phyloP scores from a whole-genome alignment of 2,113 vertebrate species.

The Nothobranchius kuhntae region DNA sequence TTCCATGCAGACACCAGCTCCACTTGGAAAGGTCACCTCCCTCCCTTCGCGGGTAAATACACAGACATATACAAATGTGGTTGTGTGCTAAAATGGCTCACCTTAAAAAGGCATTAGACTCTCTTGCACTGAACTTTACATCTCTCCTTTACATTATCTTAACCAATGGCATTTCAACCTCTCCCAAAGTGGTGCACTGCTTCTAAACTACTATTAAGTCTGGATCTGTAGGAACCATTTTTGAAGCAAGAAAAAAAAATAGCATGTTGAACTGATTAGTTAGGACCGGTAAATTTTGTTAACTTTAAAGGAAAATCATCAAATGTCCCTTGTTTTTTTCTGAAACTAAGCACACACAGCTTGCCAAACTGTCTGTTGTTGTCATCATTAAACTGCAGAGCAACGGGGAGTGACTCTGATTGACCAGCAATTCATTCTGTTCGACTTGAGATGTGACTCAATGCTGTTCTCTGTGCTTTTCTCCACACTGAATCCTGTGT shows the following conservation, averaged over 20 bases:
- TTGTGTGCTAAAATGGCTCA: slow-evolving; percentile 77
- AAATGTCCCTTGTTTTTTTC: slow-evolving; percentile 5
- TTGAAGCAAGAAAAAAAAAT: not conserved
- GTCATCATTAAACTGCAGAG: slow-evolving; percentile 27
- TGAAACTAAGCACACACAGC: slow-evolving; percentile 13
- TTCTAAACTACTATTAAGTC: slow-evolving; percentile 43
- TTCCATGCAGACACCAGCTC: slow-evolving; percentile 80
- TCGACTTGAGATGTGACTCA: slow-evolving; percentile 75
- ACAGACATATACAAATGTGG: slow-evolving; percentile 80
- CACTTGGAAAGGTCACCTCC: slow-evolving; percentile 82
- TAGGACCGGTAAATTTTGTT: too few species aligned
- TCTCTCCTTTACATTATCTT: slow-evolving; percentile 68
- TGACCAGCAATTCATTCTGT: slow-evolving; percentile 64
- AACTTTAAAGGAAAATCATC: not conserved
- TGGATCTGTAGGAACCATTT: slow-evolving; percentile 28
- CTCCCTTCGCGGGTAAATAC: slow-evolving; percentile 80
- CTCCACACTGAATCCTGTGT: slow-evolving; percentile 50
- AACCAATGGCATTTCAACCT: slow-evolving; percentile 71
- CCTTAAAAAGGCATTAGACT: slow-evolving; percentile 82
- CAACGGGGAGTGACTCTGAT: slow-evolving; percentile 57
- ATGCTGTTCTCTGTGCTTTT: slow-evolving; percentile 41
- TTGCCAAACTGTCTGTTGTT: slow-evolving; percentile 37
- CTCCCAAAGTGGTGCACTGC: slow-evolving; percentile 49
- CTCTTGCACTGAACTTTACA: slow-evolving; percentile 73
- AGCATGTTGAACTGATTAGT: not conserved